These are phyloP conservation scores for Bucorvus abyssinicus DNA, from an alignment of 2,797 vertebrate genomes.

Conservation along the genomic window DNA sequence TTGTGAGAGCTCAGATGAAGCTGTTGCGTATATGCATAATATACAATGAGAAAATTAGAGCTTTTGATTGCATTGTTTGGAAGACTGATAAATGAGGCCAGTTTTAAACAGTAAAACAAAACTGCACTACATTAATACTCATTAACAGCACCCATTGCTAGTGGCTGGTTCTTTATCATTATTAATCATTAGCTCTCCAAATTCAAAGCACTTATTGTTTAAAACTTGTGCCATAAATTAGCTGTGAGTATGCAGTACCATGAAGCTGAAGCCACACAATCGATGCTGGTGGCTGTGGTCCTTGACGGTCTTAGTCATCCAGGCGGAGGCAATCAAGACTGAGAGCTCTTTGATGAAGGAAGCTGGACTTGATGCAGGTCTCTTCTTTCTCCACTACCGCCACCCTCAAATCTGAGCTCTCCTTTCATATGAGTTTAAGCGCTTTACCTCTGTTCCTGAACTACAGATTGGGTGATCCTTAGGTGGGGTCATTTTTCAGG, in stretches of 20 bases:
- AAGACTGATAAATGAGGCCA: background rate
- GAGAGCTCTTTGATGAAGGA: background rate
- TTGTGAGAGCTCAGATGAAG: background rate
- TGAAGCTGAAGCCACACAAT: background rate
- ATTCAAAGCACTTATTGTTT: background rate
- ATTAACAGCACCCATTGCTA: background rate
- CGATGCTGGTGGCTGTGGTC: rapidly evolving
- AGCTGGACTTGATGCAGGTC: background rate
- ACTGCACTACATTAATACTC: background rate
- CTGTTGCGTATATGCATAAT: background rate
- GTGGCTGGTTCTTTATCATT: background rate
- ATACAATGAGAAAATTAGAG: background rate
- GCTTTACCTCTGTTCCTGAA: background rate
- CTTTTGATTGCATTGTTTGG: background rate
- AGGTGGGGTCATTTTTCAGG: background rate
- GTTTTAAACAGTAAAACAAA: background rate
- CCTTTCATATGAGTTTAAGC: background rate
- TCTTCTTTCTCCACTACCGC: background rate
- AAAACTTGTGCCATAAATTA: background rate
- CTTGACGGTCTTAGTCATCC: background rate
- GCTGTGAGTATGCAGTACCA: background rate
- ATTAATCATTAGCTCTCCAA: background rate
- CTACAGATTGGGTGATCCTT: background rate
- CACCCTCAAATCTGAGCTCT: background rate
- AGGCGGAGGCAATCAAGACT: background rate